Evolutionary conservation across 2,888 invertebrate genomes (phyloP), one percentile per base, ranked within the genome.

Genomic region (Dicyrtoma fusca): DNA sequence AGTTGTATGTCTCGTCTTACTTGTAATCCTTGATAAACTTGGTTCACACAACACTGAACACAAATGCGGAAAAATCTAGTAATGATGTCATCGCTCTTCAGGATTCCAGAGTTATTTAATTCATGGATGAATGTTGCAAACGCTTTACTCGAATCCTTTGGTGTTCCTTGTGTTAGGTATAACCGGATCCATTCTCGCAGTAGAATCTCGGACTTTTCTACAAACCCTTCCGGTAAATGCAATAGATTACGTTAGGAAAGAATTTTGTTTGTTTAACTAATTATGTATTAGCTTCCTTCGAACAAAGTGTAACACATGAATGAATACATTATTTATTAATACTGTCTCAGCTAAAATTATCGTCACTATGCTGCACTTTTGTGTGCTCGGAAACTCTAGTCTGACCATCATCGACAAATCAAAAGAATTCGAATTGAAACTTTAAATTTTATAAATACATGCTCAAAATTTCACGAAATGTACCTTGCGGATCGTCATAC

Each of bases 81-180:
- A 76, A 99, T 97, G 82, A 97, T 87, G 82, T 99, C 98, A 83
- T 99, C 99, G 0, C 97, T 96, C 84, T 97, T 97, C 68, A 97
- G 86, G 74, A 99, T 95, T 4, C 99, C 95, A 81, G 94, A 92
- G 81, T 93, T 88, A 83, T 97, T 97, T 96, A 99, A 95, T 84
- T 87, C 92, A 82, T 94, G 94, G 3, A 98, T 95, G 84, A 97
- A 97, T 79, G 93, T 86, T 76, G 92, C 91, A 84, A 98, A 97
- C 51, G 96, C 94, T 84, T 96, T 96, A 0, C 91, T 90, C 0
- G 93, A 89, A 82, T 94, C 94, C 53, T 93, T 89, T 65, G 91
- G 91, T 1, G 90, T 89, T 17, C 89, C 87, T 4, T 92, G 91
- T 19, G 90, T 90, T 82, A 95, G 91, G 81, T 94, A 94, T 82